Evolutionary conservation across 2,113 vertebrate genomes (phyloP).

Genomic region (Shinisaurus crocodilurus): DNA sequence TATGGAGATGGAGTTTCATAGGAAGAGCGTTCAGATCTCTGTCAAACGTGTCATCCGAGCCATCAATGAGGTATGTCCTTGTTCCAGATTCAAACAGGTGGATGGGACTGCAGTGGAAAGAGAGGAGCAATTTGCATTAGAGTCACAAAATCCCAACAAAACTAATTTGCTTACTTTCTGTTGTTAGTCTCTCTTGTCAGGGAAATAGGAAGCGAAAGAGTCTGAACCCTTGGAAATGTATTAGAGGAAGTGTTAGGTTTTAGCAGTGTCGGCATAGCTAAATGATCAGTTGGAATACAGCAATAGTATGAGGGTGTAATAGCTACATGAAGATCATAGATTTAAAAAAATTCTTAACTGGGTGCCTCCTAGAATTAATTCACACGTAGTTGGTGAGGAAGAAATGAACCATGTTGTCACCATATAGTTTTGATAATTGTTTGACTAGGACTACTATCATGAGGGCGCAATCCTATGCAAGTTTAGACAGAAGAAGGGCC

Average conservation of each 20-base stretch:
- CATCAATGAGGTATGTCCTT: slow-evolving; percentile 78
- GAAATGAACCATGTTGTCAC: not conserved
- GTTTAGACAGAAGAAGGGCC: too few relatives aligned
- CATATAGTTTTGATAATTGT: not conserved
- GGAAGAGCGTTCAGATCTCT: slow-evolving; percentile 64
- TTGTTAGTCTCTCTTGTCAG: not conserved
- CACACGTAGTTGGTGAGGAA: not conserved
- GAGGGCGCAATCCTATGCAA: not conserved
- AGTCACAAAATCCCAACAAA: not conserved
- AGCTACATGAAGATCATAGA: not conserved
- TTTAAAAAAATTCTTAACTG: not conserved
- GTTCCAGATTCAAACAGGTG: not conserved
- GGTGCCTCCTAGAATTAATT: not conserved
- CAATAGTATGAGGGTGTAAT: not conserved
- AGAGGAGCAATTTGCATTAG: not conserved
- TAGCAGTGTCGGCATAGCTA: not conserved
- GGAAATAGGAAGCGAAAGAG: not conserved
- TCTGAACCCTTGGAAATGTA: not conserved
- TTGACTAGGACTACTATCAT: not conserved
- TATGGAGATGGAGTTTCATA: slow-evolving; percentile 73
- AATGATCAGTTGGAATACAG: not conserved
- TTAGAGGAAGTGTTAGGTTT: not conserved
- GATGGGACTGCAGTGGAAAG: not conserved
- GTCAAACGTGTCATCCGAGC: slow-evolving; percentile 71
- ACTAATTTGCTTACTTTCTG: not conserved